Conservation (phyloP, 2,888 invertebrate genomes). For the Hirtodrosophila duncani region DNA sequence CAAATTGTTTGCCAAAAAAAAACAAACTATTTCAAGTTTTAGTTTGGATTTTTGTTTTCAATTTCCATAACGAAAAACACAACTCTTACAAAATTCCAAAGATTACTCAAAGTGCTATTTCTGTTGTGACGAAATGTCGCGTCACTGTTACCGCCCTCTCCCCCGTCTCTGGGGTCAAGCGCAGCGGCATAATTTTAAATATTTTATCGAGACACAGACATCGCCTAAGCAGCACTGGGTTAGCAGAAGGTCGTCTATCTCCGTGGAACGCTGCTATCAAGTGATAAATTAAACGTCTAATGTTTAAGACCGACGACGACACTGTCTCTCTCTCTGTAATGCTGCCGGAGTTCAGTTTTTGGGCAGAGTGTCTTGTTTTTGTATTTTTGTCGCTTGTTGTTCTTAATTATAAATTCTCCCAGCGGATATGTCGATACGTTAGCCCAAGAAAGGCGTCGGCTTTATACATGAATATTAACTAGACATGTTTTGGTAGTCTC, state of each 20-base stretch:
- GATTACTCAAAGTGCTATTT: conserved; percentile 24
- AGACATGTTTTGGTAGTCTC: conserved; percentile 5
- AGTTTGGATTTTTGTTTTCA: conserved; percentile 13
- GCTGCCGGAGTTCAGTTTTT: background rate
- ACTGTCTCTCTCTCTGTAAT: conserved; percentile 27
- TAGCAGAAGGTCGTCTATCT: conserved; percentile 23
- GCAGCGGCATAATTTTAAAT: conserved; percentile 39
- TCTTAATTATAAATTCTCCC: conserved; percentile 32
- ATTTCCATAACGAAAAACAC: conserved; percentile 16
- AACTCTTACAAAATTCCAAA: conserved; percentile 60
- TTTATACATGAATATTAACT: background rate
- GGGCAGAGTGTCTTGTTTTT: conserved; percentile 5
- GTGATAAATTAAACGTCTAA: conserved; percentile 63
- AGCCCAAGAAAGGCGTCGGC: conserved; percentile 11
- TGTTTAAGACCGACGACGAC: conserved; percentile 45
- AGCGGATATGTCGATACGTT: conserved; percentile 7
- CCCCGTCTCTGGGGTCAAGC: conserved; percentile 43
- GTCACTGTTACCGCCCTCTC: background rate
- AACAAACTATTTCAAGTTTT: conserved; percentile 24
- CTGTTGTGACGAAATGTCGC: conserved; percentile 41
- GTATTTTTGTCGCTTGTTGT: conserved; percentile 14
- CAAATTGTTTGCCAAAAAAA: conserved; percentile 25
- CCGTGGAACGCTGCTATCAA: conserved; percentile 14
- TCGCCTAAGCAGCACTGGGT: conserved; percentile 12
- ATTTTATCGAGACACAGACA: conserved; percentile 16